Base-by-base conservation (phyloP, 2,888 invertebrate genomes). In the Pardosa pseudoannulata region DNA sequence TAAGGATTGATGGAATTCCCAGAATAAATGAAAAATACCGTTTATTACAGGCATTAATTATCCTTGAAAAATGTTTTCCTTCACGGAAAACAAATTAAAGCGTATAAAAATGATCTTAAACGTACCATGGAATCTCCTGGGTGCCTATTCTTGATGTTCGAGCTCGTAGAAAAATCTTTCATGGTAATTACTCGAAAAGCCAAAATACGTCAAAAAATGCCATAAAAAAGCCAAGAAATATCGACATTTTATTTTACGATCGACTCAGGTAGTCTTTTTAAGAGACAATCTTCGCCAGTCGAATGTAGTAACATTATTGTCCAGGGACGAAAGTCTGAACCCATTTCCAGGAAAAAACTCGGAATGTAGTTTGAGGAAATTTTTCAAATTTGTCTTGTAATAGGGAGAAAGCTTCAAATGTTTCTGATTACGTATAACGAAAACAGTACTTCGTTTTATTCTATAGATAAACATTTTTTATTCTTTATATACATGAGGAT, bases 151-250 rank as follows among this genome's bases (percentile, higher is more conserved):
- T 7, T 36, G 36, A 36, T 36, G 5, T 36, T 9, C 2, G 16
- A 46, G 11, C 16, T 46, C 16, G 2, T 2, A 16, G 16, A 16
- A 46, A 46, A 46, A 2, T 11, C 9, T 46, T 46, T 46, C 9
- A 46, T 16, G 46, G 46, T 46, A 46, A 46, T 46, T 46, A 46
- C 46, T 11, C 16, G 16, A 46, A 46, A 46, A 7, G 46, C 16
- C 46, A 2, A 16, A 46, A 16, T 46, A 46, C 46, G 36, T 9
- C 36, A 46, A 46, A 36, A 36, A 46, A 46, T 6, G 11, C 16
- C 16, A 46, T 46, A 46, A 46, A 36, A 46, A 46, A 46, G 46
- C 46, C 46, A 46, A 46, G 46, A 46, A 46, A 46, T 46, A 46
- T 46, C 46, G 46, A 46, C 16, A 16, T 46, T 46, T 46, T 16